Evolutionary conservation across 2,888 invertebrate genomes (phyloP).

Genomic region (Disparrhopalites patrizii): DNA sequence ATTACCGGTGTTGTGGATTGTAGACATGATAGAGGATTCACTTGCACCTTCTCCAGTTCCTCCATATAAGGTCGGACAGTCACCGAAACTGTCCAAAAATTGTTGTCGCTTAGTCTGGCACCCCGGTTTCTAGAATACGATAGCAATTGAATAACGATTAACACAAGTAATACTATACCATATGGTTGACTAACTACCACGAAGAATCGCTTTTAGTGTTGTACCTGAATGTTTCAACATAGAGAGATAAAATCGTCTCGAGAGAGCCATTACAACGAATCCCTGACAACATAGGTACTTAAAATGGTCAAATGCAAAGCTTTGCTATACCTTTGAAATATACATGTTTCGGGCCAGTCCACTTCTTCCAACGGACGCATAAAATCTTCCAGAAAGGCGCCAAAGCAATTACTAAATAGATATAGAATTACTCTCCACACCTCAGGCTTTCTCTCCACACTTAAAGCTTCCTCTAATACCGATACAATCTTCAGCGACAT

Average conservation of each 20-base stretch:
- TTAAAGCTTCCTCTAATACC: slow-evolving; percentile 31
- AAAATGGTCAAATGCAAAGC: background rate
- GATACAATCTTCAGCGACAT: slow-evolving; percentile 31
- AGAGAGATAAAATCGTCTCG: too few species aligned
- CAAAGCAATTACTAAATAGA: slow-evolving; percentile 29
- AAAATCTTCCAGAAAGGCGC: slow-evolving; percentile 36
- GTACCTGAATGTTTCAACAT: too few species aligned
- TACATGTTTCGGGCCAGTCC: slow-evolving; percentile 28
- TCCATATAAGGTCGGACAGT: slow-evolving; percentile 24
- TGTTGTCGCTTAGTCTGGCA: slow-evolving; percentile 28
- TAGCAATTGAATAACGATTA: too few species aligned
- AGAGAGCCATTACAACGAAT: too few species aligned
- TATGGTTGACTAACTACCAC: too few species aligned
- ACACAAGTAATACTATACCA: too few species aligned
- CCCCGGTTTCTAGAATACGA: slow-evolving; percentile 7
- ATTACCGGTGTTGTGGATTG: slow-evolving; percentile 25
- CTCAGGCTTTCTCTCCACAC: slow-evolving; percentile 14
- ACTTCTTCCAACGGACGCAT: slow-evolving; percentile 25
- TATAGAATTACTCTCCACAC: slow-evolving; percentile 33
- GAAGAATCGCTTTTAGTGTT: too few species aligned
- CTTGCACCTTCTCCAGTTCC: background rate
- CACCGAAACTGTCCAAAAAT: slow-evolving; percentile 37
- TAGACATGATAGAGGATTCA: slow-evolving; percentile 23
- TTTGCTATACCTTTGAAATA: slow-evolving; percentile 24
- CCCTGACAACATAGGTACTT: too few species aligned